These are phyloP conservation scores for Girardinichthys multiradiatus DNA, from an alignment of 2,113 vertebrate genomes.

Conservation along the genomic window DNA sequence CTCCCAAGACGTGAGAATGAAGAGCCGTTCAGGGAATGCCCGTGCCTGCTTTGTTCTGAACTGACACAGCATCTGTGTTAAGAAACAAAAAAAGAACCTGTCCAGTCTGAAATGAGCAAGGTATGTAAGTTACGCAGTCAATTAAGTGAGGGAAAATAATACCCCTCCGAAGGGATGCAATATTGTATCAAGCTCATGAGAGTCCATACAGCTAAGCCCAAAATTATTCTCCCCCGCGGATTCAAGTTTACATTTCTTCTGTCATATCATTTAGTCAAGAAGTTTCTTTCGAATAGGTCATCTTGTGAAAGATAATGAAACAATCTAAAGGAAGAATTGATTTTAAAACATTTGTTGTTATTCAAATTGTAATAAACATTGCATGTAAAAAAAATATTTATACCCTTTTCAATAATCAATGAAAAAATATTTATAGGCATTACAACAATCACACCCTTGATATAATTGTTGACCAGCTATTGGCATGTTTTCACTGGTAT, in stretches of 20 bases:
- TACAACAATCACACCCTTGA: neutral
- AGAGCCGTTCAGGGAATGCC: neutral
- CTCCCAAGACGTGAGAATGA: slow-evolving; percentile 1
- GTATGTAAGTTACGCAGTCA: slow-evolving; percentile 1
- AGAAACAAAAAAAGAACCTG: slow-evolving; percentile 4
- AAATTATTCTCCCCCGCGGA: neutral
- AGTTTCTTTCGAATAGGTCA: neutral
- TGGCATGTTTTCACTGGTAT: neutral
- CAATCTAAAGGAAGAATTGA: neutral
- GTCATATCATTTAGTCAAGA: neutral
- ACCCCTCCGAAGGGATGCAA: neutral
- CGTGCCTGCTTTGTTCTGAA: neutral
- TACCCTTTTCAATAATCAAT: neutral
- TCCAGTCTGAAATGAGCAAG: neutral
- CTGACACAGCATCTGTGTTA: neutral
- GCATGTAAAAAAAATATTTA: too few relatives aligned
- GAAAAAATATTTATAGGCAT: neutral
- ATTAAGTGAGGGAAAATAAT: slow-evolving; percentile 12
- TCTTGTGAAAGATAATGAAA: neutral
- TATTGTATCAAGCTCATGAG: neutral
- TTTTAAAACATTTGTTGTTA: too few relatives aligned
- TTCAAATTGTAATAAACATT: too few relatives aligned
- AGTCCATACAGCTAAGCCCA: neutral
- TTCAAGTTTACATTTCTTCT: neutral
- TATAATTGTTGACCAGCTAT: neutral